Conservation (phyloP, 1,140 invertebrate genomes). For the Drosophila quadrilineata region DNA sequence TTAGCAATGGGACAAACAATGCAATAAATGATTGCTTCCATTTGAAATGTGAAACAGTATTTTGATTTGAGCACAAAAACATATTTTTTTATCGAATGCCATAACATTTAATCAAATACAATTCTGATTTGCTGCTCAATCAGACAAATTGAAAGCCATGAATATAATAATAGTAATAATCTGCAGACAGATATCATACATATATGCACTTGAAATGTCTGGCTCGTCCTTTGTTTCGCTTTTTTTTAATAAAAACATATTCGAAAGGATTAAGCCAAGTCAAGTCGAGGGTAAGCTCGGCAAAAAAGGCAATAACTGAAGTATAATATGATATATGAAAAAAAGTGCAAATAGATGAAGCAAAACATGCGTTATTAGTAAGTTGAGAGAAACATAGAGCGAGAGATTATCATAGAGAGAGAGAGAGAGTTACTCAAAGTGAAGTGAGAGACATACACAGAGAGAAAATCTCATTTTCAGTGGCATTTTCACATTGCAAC, state of each 20-base stretch:
- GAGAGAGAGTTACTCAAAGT: neutral
- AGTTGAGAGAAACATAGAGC: too few species aligned
- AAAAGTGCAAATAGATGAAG: too few species aligned
- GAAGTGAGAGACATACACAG: neutral
- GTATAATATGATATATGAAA: too few species aligned
- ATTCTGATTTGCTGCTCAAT: neutral
- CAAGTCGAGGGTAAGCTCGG: too few species aligned
- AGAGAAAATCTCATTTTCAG: slow-evolving; percentile 63
- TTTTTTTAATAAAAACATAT: slow-evolving; percentile 13
- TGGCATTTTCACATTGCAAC: slow-evolving; percentile 73
- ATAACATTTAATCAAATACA: neutral
- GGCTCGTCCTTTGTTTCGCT: neutral
- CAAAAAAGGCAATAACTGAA: too few species aligned
- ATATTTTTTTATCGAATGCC: neutral
- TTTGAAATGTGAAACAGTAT: neutral
- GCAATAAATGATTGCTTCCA: neutral
- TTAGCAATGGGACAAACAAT: neutral
- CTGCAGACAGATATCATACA: neutral
- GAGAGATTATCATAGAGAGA: too few species aligned
- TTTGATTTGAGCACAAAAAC: neutral
- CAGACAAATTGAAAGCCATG: neutral
- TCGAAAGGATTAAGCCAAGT: neutral
- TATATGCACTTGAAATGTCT: neutral
- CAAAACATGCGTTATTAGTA: too few species aligned
- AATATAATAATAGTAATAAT: neutral